phyloP scores from a whole-genome alignment of 2,113 vertebrate species.

The Gila orcuttii region DNA sequence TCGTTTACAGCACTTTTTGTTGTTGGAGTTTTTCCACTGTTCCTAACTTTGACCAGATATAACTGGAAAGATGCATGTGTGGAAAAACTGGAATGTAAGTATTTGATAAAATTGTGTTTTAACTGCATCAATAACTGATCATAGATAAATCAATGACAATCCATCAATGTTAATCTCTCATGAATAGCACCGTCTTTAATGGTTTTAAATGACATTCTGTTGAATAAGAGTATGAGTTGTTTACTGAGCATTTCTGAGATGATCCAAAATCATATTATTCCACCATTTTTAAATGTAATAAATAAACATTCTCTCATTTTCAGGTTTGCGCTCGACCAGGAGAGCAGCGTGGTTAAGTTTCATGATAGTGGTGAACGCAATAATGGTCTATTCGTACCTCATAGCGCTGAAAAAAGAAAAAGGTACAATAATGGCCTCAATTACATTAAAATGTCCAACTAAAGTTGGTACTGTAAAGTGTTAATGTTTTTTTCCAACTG shows the following conservation, averaged over 20 bases:
- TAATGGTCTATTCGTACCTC: conserved; percentile 8
- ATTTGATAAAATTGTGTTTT: not conserved
- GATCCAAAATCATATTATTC: too few relatives aligned
- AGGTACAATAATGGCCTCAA: not conserved
- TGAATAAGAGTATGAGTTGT: too few relatives aligned
- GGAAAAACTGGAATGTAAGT: not conserved
- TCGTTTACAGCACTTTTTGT: not conserved
- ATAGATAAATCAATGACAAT: not conserved
- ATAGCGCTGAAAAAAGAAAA: conserved; percentile 5
- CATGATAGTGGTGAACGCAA: not conserved
- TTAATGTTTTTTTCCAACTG: not conserved
- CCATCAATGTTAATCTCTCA: not conserved
- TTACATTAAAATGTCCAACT: not conserved
- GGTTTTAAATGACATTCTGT: not conserved
- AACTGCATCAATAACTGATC: not conserved
- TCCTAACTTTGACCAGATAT: not conserved
- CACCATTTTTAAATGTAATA: not conserved
- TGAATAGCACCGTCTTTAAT: not conserved
- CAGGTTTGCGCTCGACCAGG: not conserved
- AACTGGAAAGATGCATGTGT: not conserved
- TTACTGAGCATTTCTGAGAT: too few relatives aligned
- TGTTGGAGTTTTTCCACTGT: conserved; percentile 11
- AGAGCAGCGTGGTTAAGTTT: not conserved
- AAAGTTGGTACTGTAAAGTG: not conserved
- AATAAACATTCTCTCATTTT: not conserved